Conservation (phyloP, 2,113 vertebrate species). For the Spea multiplicata region DNA sequence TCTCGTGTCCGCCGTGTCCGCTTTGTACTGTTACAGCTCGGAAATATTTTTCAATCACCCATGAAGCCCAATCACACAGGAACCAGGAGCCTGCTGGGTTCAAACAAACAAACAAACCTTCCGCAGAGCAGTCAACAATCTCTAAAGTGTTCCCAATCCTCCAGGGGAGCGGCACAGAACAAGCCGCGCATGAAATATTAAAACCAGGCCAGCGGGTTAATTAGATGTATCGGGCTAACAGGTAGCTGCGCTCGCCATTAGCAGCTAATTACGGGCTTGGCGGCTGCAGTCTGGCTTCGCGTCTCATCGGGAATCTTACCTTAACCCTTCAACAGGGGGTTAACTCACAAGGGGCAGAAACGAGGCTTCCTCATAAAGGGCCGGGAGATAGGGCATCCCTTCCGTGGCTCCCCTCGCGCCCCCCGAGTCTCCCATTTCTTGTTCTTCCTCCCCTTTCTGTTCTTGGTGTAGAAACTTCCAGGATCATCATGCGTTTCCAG, state of each 20-base stretch:
- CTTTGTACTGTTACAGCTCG: background rate
- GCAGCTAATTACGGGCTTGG: background rate
- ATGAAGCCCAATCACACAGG: background rate
- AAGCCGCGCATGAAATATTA: slow-evolving; percentile 17
- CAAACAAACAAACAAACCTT: slow-evolving; percentile 4
- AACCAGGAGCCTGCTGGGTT: background rate
- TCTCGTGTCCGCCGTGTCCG: background rate
- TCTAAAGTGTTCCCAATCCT: background rate
- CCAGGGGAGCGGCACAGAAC: background rate
- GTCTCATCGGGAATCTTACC: slow-evolving; percentile 11
- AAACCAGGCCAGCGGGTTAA: slow-evolving; percentile 13
- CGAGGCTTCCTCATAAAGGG: no score
- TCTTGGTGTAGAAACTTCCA: no score
- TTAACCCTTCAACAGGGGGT: background rate
- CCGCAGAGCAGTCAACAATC: background rate
- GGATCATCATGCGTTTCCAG: no score
- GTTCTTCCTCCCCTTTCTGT: no score
- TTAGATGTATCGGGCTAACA: slow-evolving; percentile 13
- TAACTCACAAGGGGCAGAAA: no score
- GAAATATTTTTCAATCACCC: slow-evolving; percentile 19
- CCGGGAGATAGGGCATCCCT: no score
- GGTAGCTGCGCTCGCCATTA: slow-evolving; percentile 4
- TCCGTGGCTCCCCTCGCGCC: no score
- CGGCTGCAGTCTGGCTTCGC: background rate
- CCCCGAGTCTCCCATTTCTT: no score